Conservation (phyloP, 2,797 vertebrate species). For the Luscinia megarhynchos region DNA sequence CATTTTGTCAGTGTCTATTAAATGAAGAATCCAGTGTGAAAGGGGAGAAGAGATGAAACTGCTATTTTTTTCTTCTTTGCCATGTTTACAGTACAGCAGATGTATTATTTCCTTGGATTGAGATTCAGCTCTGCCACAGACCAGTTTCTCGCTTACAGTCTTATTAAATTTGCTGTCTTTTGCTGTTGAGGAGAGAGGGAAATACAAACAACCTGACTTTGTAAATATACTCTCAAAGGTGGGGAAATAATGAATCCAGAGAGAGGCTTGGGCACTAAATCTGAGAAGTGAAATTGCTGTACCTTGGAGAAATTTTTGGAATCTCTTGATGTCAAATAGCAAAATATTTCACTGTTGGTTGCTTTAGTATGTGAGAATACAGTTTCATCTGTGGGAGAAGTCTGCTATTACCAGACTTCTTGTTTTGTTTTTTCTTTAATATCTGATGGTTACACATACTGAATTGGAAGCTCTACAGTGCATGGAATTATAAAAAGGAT, state of each 20-base stretch:
- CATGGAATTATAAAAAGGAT: background rate
- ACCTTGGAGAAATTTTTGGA: background rate
- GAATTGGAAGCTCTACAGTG: background rate
- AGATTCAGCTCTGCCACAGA: background rate
- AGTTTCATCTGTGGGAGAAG: background rate
- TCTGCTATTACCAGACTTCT: background rate
- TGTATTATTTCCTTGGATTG: background rate
- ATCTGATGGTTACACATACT: background rate
- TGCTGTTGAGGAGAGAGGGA: background rate
- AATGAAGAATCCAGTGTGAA: background rate
- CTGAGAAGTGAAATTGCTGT: background rate
- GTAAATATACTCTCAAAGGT: background rate
- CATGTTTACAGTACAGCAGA: background rate
- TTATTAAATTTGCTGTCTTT: background rate
- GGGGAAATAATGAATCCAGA: background rate
- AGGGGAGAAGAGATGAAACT: background rate
- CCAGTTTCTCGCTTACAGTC: background rate
- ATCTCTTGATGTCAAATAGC: background rate
- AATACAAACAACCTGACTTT: background rate
- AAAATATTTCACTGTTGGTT: background rate
- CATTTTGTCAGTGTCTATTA: background rate
- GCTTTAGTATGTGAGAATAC: background rate
- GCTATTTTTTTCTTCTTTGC: background rate
- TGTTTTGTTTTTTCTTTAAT: background rate
- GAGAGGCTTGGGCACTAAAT: background rate